Conservation (phyloP, 2,888 invertebrate species). For the Lithophane ornitopus region DNA sequence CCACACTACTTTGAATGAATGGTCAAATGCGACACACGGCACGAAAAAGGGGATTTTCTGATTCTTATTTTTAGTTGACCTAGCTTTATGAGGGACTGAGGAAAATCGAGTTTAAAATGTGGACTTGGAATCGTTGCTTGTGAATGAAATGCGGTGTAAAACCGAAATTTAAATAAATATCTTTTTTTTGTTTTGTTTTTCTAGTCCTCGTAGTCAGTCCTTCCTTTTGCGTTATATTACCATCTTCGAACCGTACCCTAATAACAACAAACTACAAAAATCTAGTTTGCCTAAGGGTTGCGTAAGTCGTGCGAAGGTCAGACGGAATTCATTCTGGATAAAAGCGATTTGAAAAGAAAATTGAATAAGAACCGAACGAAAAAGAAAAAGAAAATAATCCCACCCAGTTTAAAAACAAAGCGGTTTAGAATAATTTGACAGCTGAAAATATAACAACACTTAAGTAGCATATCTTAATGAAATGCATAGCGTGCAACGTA, state of each 20-base stretch:
- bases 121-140: not conserved
- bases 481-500: conserved; percentile 58
- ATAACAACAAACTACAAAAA: conserved; percentile 51
- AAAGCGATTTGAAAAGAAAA: conserved; percentile 37
- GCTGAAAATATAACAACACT: conserved; percentile 28
- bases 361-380: conserved; percentile 39
- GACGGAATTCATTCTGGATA: conserved; percentile 38
- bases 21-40: conserved; percentile 49
- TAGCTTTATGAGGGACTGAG: not conserved
- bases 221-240: conserved; percentile 29
- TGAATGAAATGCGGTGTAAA: not conserved
- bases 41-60: conserved; percentile 20
- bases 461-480: conserved; percentile 55
- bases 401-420: not conserved
- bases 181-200: conserved; percentile 5
- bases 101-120: not conserved
- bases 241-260: conserved; percentile 45
- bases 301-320: conserved; percentile 37
- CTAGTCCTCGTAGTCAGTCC: conserved; percentile 1
- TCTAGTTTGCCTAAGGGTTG: conserved; percentile 48
- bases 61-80: conserved; percentile 25
- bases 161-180: conserved; percentile 4
- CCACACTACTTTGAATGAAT: conserved; percentile 55
- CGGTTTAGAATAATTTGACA: conserved; percentile 20
- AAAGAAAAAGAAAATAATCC: conserved; percentile 2